Evolutionary conservation across 1,140 invertebrate species (phyloP), one percentile per base, ranked within the genome.

Genomic region (Zaprionus ornatus): DNA sequence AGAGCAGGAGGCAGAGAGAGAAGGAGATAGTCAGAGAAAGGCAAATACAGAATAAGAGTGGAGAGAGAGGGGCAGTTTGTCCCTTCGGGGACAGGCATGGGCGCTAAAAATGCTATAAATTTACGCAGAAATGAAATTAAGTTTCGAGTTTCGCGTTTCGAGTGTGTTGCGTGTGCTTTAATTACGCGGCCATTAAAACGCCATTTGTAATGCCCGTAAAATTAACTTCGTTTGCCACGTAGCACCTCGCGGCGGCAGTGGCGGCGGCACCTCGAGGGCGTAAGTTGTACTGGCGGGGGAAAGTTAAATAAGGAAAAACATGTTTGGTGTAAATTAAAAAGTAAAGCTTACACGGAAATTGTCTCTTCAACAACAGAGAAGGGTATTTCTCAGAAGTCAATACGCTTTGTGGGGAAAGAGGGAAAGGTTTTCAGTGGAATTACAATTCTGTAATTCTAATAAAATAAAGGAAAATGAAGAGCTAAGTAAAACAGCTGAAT

Each of bases 121-220:
- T 82, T 45, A 37, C 25, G 59, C 52, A 71, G 68, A 88, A 76
- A 68, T 77, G 64, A 64, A 79, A 73, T 79, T 64, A 75, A 42
- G 67, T 68, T 75, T 80, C 63, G 71, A 84, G 83, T 77, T 45
- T 45, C 7, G 40, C n/a, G 9, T 7, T 45, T 45, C 40, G n/a
- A 45, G 40, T 45, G 77, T 77, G 77, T 77, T 77, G 74, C 77
- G 67, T 67, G 73, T 40, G 68, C 74, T 80, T 79, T 73, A 79
- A 82, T 77, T 83, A 84, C 75, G 27, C 12, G 12, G 32, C 55
- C 63, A 73, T 73, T 67, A 73, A 73, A 66, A 55, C 7, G 60
- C 19, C 64, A 67, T 75, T 75, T 70, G 40, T 59, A 70, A 75
- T 71, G 61, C 15, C 54, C 67, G 70, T 64, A 61, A 86, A 86